Base-by-base conservation (phyloP, 1,140 invertebrate species). In the Chironomus tepperi region DNA sequence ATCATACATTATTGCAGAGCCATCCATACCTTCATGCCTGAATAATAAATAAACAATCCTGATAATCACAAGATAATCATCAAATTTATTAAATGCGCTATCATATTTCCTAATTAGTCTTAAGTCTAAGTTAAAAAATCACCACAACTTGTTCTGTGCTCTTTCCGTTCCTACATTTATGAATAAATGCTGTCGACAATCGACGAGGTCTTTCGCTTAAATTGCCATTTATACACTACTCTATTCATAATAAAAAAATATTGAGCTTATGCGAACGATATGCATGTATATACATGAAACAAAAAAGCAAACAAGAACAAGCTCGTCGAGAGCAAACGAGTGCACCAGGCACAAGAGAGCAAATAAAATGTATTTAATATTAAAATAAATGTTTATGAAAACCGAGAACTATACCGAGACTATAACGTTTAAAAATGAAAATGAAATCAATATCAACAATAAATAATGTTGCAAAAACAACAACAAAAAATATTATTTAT, bases 381-480 rank as follows among this genome's bases (percentile, higher is more conserved):
- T 70, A 70, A 70, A 70, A 70, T 70, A 70, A 70, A 70, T 70
- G 65, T 70, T 70, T 70, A 18, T 70, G 65, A 21, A 70, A 70
- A 18, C 47, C 47, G 47, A 57, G 47, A 57, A 57, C 12, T 57
- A 57, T 12, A 57, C 47, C 43, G 47, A n/a, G 47, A 70, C 8
- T 70, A 19, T 70, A 70, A 18, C 65, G 16, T 70, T 70, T 70
- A 18, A 18, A 67, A 70, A 70, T 70, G 65, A 70, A 70, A 70
- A 70, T 70, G 65, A 70, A 70, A 70, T 70, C 65, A 70, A 70
- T 70, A 70, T 70, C 18, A 18, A 70, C 65, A 18, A 70, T 70
- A 70, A 70, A 70, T 70, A 70, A 19, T 70, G 65, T 57, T 57
- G 47, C 47, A 70, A 19, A 70, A 67, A 70, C 47, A 57, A 57